Evolutionary conservation across 1,140 invertebrate species (phyloP).

Genomic region (Druon quercuslanigerum): DNA sequence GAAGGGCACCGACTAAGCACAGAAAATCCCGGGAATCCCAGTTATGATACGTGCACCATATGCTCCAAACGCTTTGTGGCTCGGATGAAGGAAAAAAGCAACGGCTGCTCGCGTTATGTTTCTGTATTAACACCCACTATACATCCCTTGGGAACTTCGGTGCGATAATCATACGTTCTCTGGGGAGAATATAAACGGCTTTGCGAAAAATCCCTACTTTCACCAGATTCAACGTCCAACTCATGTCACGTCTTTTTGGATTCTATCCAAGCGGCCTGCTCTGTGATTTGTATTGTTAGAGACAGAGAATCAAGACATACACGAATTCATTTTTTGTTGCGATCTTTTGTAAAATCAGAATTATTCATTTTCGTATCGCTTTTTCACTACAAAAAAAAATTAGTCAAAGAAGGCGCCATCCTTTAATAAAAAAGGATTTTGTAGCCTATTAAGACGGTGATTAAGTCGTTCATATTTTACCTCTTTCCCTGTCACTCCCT

Average conservation of each 20-base stretch:
- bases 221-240: constrained; percentile 32
- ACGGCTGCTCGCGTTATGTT: constrained; percentile 56
- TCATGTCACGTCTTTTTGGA: constrained; percentile 53
- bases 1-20: not conserved
- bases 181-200: constrained; percentile 22
- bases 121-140: constrained; percentile 62
- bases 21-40: constrained; percentile 28
- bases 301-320: constrained; percentile 47
- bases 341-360: constrained; percentile 34
- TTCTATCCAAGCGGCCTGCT: constrained; percentile 51
- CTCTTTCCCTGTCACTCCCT: too few relatives aligned
- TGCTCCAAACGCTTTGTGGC: constrained; percentile 57
- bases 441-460: too few relatives aligned
- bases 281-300: constrained; percentile 50
- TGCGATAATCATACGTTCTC: constrained; percentile 39
- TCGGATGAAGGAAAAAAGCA: constrained; percentile 42
- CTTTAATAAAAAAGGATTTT: too few relatives aligned
- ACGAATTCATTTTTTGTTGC: constrained; percentile 51
- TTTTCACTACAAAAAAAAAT: too few relatives aligned
- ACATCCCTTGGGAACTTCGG: constrained; percentile 35
- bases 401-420: too few relatives aligned
- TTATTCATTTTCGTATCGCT: not conserved
- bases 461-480: too few relatives aligned
- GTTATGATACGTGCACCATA: constrained; percentile 46
- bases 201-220: constrained; percentile 26